Percentiles rank a stretch among this genome's conserved stretches.
These are phyloP conservation scores for Steinernema carpocapsae DNA, from an alignment of 2,888 invertebrate genomes.

Conservation along the genomic window DNA sequence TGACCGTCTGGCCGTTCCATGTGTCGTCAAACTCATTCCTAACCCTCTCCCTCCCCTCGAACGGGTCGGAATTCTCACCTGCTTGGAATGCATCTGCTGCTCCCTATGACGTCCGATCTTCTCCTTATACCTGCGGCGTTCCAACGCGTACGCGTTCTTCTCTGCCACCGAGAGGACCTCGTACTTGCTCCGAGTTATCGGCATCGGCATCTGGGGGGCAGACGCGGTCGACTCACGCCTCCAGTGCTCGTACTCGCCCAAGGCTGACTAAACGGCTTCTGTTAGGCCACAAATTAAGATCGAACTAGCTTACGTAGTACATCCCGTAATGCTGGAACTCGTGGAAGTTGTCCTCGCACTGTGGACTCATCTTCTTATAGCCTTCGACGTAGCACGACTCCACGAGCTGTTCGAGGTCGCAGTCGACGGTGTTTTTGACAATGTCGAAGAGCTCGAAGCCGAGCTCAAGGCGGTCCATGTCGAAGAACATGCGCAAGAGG, in stretches of 20 bases:
- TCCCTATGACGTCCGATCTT: neutral
- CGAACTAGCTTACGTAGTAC: neutral
- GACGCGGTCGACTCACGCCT: neutral
- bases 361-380: neutral
- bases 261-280: neutral
- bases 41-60: too few species aligned
- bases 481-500: conserved; percentile 13
- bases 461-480: neutral
- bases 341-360: neutral
- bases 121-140: neutral
- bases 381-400: neutral
- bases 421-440: neutral
- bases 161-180: neutral
- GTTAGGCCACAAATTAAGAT: neutral
- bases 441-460: neutral
- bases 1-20: too few species aligned
- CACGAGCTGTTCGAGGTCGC: neutral
- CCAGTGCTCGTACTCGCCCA: neutral
- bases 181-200: neutral
- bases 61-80: neutral
- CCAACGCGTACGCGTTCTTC: neutral
- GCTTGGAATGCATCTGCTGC: neutral
- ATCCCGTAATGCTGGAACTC: neutral
- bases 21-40: too few species aligned
- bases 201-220: neutral